phyloP scores from a whole-genome alignment of 2,797 vertebrate species.

The Somateria mollissima region DNA sequence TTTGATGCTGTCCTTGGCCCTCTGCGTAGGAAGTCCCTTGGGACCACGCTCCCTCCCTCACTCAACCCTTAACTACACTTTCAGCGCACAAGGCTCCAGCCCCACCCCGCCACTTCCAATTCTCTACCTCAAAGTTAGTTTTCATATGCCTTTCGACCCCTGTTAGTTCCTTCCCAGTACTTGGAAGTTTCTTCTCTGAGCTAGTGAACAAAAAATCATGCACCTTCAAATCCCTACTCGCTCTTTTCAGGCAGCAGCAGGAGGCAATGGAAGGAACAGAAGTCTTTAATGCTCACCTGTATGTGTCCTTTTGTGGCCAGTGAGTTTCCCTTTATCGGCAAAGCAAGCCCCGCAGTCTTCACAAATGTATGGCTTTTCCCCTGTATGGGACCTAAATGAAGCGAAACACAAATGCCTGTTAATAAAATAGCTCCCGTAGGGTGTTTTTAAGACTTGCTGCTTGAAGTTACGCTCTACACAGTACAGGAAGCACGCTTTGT shows the following conservation, averaged over 20 bases:
- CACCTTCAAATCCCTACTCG: not conserved
- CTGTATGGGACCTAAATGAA: constrained; percentile 71
- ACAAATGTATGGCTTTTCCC: constrained; percentile 77
- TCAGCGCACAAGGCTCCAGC: not conserved
- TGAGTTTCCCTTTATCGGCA: constrained; percentile 71
- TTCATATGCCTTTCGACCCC: not conserved
- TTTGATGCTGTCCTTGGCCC: not conserved
- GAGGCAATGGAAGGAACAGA: not conserved
- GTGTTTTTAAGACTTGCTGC: not conserved
- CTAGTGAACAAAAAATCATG: fast-evolving
- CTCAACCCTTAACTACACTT: not conserved
- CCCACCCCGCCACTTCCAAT: too few relatives aligned
- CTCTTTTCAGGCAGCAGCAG: not conserved
- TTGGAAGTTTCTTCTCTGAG: not conserved
- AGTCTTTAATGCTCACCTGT: constrained; percentile 62
- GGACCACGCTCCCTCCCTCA: too few relatives aligned
- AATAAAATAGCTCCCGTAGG: not conserved
- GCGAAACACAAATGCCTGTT: not conserved
- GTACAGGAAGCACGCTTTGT: not conserved
- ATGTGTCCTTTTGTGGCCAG: constrained; percentile 72
- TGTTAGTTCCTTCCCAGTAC: not conserved
- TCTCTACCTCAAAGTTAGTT: not conserved
- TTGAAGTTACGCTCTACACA: fast-evolving
- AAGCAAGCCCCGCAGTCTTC: constrained; percentile 75
- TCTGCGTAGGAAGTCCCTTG: not conserved